Evolutionary conservation across 1,140 invertebrate species (phyloP).

Genomic region (Papilio xuthus): DNA sequence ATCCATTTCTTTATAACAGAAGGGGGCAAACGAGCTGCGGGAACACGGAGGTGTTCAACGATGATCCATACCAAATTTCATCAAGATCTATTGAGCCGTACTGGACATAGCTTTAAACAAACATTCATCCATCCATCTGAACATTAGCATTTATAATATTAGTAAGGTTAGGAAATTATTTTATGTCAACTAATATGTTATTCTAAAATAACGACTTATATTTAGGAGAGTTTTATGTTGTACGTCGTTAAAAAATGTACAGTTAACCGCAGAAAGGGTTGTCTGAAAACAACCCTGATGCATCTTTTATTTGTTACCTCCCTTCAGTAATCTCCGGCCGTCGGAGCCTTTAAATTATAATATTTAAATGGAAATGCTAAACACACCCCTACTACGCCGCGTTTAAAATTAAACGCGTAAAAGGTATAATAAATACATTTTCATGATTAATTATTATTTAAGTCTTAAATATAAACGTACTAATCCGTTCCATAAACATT

Average conservation of each 20-base stretch:
- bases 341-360: slow-evolving; percentile 32
- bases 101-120: no score
- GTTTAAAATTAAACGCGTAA: slow-evolving; percentile 6
- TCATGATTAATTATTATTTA: slow-evolving; percentile 1
- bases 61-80: no score
- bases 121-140: no score
- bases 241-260: not conserved
- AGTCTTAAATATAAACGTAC: not conserved
- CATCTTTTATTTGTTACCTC: slow-evolving; percentile 16
- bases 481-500: no score
- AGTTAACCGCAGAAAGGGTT: slow-evolving; percentile 23
- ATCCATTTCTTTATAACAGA: no score
- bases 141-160: no score
- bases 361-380: slow-evolving; percentile 30
- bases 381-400: not conserved
- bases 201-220: not conserved
- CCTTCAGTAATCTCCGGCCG: slow-evolving; percentile 28
- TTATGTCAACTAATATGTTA: not conserved
- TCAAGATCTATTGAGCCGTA: no score
- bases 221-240: not conserved
- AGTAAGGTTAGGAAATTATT: no score
- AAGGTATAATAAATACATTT: slow-evolving; percentile 22
- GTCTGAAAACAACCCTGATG: not conserved
- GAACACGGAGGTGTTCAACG: no score
- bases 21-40: no score